Conservation (phyloP, 92 coral and sea anemone genomes). For the Zoanthus sociatus region DNA sequence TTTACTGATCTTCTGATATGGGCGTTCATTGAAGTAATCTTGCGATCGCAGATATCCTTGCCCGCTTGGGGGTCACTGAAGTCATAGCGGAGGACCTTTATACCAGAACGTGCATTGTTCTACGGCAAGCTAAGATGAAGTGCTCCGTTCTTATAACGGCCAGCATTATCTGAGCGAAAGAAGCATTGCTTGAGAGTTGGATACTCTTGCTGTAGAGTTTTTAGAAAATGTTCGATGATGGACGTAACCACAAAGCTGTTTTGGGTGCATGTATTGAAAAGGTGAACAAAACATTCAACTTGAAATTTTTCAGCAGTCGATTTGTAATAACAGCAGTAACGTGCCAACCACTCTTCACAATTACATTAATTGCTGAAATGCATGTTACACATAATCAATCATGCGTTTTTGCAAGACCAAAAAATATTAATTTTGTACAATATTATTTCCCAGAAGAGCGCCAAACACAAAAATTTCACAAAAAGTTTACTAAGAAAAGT, state of each 20-base stretch:
- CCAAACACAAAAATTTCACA: too few species aligned
- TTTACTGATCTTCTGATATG: constrained; percentile 45
- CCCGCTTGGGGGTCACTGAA: constrained; percentile 24
- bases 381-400: too few species aligned
- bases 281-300: constrained; percentile 73
- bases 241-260: constrained; percentile 62
- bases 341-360: constrained; percentile 39
- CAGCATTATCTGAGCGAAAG: constrained; percentile 66
- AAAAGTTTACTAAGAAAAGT: too few species aligned
- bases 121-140: constrained; percentile 43
- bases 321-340: constrained; percentile 48
- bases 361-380: too few species aligned
- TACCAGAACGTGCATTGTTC: neutral
- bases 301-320: constrained; percentile 45
- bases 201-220: constrained; percentile 50
- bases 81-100: neutral
- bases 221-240: constrained; percentile 54
- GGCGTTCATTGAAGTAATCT: constrained; percentile 40
- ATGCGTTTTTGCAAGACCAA: too few species aligned
- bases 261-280: constrained; percentile 59
- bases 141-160: constrained; percentile 62
- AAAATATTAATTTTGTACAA: too few species aligned
- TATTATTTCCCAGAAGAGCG: too few species aligned
- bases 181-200: constrained; percentile 45
- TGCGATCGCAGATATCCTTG: constrained; percentile 42